A percentile compares a stretch with the other conserved stretches of the same genome.
Evolutionary conservation across 1,140 invertebrate genomes (phyloP).

Genomic region (Diorhabda sublineata): DNA sequence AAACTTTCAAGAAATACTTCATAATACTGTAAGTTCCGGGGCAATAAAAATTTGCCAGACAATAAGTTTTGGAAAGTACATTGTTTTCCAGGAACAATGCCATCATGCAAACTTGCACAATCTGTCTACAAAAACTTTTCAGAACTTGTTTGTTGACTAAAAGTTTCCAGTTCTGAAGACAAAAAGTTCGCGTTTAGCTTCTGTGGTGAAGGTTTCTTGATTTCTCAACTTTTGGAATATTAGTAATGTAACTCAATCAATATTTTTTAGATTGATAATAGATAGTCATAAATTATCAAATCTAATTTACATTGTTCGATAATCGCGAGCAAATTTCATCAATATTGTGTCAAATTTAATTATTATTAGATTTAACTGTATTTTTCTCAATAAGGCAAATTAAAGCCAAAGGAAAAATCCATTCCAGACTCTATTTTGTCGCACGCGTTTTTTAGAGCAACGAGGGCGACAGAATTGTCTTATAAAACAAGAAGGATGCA

Average conservation of each 20-base stretch:
- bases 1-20: conserved; percentile 11
- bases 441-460: too few relatives aligned
- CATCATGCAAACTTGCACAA: conserved; percentile 36
- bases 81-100: conserved; percentile 36
- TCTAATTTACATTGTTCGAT: too few relatives aligned
- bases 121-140: conserved; percentile 36
- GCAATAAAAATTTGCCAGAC: conserved; percentile 37
- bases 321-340: too few relatives aligned
- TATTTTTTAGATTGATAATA: too few relatives aligned
- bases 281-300: too few relatives aligned
- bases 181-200: conserved; percentile 16
- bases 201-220: conserved; percentile 14
- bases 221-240: conserved; percentile 19
- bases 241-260: not conserved
- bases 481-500: too few relatives aligned
- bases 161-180: conserved; percentile 23
- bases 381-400: too few relatives aligned
- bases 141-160: conserved; percentile 33
- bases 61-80: conserved; percentile 33
- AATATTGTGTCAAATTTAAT: too few relatives aligned
- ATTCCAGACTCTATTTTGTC: too few relatives aligned
- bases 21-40: conserved; percentile 16
- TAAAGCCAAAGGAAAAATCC: too few relatives aligned
- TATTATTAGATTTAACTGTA: too few relatives aligned
- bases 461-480: too few relatives aligned